Evolutionary conservation across 1,140 invertebrate genomes (phyloP).

Genomic region (Atta cephalotes): DNA sequence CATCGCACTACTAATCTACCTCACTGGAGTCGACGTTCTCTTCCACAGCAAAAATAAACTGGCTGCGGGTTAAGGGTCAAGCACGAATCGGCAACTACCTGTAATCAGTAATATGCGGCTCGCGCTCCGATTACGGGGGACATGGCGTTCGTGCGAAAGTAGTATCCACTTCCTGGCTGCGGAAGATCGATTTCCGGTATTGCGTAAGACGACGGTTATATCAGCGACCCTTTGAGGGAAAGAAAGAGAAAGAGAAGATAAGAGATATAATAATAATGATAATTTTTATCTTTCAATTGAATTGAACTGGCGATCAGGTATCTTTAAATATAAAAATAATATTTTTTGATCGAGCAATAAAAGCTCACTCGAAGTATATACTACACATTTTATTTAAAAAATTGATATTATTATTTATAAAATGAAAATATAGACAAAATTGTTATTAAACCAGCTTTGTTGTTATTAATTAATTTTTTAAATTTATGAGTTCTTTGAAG

Average conservation of each 20-base stretch:
- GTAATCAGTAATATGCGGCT: conserved; percentile 47
- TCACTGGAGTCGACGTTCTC: conserved; percentile 28
- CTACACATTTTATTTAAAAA: background rate
- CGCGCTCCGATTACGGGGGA: conserved; percentile 52
- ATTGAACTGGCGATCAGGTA: conserved; percentile 25
- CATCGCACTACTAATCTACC: conserved; percentile 45
- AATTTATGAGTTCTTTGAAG: background rate
- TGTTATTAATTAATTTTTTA: background rate
- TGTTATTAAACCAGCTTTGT: background rate
- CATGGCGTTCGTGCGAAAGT: conserved; percentile 66
- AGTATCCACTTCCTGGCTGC: conserved; percentile 67
- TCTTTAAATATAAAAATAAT: background rate
- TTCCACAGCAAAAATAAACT: conserved; percentile 45
- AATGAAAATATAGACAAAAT: background rate
- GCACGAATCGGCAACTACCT: conserved; percentile 56
- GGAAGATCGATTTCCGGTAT: conserved; percentile 73
- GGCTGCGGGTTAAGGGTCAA: conserved; percentile 44
- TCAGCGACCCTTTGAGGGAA: conserved; percentile 58
- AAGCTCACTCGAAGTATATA: background rate
- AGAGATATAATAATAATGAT: conserved; percentile 64
- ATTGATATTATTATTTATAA: background rate
- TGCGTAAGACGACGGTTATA: conserved; percentile 64
- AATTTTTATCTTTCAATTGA: conserved; percentile 65
- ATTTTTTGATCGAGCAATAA: background rate
- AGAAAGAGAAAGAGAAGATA: conserved; percentile 23